These are phyloP conservation scores for Tapirus indicus DNA, from an alignment of 2,797 vertebrate genomes.

Conservation along the genomic window DNA sequence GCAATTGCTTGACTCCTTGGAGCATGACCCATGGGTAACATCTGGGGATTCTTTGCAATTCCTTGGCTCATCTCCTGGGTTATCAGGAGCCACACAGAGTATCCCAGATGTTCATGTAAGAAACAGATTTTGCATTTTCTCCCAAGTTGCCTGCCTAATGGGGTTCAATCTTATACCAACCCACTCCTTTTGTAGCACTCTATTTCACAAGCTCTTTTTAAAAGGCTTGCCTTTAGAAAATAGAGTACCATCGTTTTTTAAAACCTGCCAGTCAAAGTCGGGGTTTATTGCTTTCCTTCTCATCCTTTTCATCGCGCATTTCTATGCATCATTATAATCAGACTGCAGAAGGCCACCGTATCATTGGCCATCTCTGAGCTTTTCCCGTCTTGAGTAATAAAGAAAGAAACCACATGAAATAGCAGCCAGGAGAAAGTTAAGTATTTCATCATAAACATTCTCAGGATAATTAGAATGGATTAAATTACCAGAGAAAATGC, in stretches of 20 bases:
- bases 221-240: slow-evolving; percentile 67
- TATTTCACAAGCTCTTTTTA: slow-evolving; percentile 3
- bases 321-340: not conserved
- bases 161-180: slow-evolving; percentile 20
- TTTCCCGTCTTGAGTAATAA: slow-evolving; percentile 56
- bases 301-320: slow-evolving; percentile 27
- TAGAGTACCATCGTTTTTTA: slow-evolving; percentile 57
- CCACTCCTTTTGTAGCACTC: slow-evolving; percentile 3
- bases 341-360: not conserved
- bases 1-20: slow-evolving; percentile 46
- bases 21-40: slow-evolving; percentile 61
- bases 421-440: slow-evolving; percentile 57
- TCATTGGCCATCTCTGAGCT: not conserved
- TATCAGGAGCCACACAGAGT: slow-evolving; percentile 54
- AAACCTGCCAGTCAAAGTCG: not conserved
- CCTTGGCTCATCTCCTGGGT: slow-evolving; percentile 63
- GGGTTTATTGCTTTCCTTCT: slow-evolving; percentile 43
- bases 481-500: slow-evolving; percentile 74
- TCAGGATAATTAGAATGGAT: slow-evolving; percentile 75
- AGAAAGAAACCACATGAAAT: slow-evolving; percentile 48
- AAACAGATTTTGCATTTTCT: slow-evolving; percentile 57
- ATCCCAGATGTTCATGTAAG: slow-evolving; percentile 72
- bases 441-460: slow-evolving; percentile 77
- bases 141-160: slow-evolving; percentile 23
- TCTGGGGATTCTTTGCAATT: slow-evolving; percentile 65